Evolutionary conservation across 2,888 invertebrate genomes (phyloP).

Genomic region (Drosophila neotestacea): DNA sequence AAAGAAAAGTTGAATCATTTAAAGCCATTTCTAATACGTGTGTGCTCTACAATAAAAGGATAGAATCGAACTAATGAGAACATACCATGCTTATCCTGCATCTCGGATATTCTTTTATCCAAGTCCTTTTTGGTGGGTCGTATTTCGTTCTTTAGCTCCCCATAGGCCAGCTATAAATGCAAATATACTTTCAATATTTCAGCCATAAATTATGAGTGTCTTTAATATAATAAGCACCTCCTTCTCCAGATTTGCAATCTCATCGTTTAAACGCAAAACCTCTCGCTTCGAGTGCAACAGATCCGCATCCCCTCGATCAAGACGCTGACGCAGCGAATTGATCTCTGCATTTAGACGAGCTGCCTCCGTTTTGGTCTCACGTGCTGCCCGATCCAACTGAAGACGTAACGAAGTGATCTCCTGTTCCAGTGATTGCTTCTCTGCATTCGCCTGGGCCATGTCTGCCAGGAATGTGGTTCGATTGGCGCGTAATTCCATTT

Average conservation of each 20-base stretch:
- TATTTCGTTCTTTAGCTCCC: constrained; percentile 87
- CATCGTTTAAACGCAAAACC: constrained; percentile 91
- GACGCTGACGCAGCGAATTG: constrained; percentile 88
- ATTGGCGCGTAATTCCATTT: constrained; percentile 92
- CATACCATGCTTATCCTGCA: constrained; percentile 94
- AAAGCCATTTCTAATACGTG: not conserved
- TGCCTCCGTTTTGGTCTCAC: constrained; percentile 91
- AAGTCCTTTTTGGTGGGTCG: constrained; percentile 89
- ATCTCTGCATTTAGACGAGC: constrained; percentile 91
- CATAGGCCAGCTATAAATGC: constrained; percentile 87
- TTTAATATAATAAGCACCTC: constrained; percentile 87
- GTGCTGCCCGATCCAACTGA: constrained; percentile 89
- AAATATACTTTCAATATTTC: not conserved
- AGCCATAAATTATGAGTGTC: not conserved
- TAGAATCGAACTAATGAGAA: constrained; percentile 35
- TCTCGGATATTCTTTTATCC: constrained; percentile 90
- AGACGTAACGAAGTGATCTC: constrained; percentile 90
- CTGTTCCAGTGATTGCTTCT: constrained; percentile 92
- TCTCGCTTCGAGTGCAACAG: constrained; percentile 92
- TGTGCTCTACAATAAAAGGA: not conserved
- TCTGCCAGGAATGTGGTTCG: constrained; percentile 90
- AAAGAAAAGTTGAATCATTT: constrained; percentile 1
- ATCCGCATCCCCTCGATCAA: constrained; percentile 93
- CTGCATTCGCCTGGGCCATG: constrained; percentile 90
- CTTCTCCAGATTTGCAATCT: constrained; percentile 92